These are phyloP conservation scores for Leptobrachium ailaonicum DNA, from an alignment of 2,113 vertebrate species.

Conservation along the genomic window DNA sequence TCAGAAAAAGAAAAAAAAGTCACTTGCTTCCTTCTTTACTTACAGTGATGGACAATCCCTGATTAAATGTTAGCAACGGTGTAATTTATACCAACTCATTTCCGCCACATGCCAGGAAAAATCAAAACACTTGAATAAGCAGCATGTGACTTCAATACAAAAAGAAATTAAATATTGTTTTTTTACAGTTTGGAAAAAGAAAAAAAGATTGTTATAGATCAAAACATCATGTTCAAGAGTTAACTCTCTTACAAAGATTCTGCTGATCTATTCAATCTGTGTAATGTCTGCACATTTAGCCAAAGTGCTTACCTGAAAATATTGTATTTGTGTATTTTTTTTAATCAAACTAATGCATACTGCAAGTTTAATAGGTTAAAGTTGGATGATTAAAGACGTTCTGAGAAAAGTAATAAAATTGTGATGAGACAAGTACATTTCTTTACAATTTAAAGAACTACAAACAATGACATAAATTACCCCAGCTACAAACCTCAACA, in stretches of 20 bases:
- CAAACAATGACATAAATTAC: no score
- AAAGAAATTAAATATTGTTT: neutral
- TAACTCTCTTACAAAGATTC: neutral
- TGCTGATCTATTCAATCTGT: conserved; percentile 26
- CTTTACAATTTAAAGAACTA: no score
- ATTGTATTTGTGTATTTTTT: conserved; percentile 18
- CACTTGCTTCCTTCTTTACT: neutral
- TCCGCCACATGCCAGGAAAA: neutral
- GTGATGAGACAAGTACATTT: no score
- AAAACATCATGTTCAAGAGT: conserved; percentile 1
- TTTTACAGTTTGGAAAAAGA: neutral
- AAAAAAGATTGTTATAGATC: neutral
- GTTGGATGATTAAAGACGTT: neutral
- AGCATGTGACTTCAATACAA: conserved; percentile 9
- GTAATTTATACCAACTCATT: conserved; percentile 10
- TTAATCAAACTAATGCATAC: conserved; percentile 10
- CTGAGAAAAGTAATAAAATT: no score
- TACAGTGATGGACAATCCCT: conserved; percentile 8
- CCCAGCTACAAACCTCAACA: no score
- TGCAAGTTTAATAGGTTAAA: conserved; percentile 11
- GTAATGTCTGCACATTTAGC: conserved; percentile 13
- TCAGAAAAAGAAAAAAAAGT: neutral
- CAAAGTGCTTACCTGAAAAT: conserved; percentile 25
- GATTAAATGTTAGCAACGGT: conserved; percentile 2
- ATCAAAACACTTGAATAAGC: conserved; percentile 19